These are phyloP conservation scores for Hipparchia semele DNA, from an alignment of 2,888 invertebrate genomes.

Conservation along the genomic window DNA sequence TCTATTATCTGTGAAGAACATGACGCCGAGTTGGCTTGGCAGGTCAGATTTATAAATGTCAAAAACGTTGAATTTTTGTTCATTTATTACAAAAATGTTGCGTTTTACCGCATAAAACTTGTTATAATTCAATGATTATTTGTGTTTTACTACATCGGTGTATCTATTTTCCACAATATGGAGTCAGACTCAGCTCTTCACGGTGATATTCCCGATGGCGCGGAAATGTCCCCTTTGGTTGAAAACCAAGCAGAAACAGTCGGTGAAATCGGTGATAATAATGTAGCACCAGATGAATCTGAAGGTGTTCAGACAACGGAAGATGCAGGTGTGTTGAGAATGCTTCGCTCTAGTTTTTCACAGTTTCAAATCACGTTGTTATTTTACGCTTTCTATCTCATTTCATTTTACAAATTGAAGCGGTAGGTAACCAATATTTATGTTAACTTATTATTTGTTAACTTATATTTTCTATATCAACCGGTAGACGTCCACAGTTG, in stretches of 20 bases:
- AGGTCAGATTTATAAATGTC: conserved; percentile 52
- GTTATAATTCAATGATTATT: conserved; percentile 61
- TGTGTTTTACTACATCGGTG: conserved; percentile 43
- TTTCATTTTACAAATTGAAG: conserved; percentile 6
- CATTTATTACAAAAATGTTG: conserved; percentile 55
- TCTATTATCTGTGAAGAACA: too few species aligned
- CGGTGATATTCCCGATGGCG: conserved; percentile 74
- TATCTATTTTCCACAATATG: conserved; percentile 54
- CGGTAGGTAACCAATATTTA: too few species aligned
- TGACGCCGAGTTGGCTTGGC: conserved; percentile 45
- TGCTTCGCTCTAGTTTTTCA: neutral
- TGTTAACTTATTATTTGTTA: too few species aligned
- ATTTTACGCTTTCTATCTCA: neutral
- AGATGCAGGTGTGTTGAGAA: conserved; percentile 56
- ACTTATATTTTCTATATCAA: too few species aligned
- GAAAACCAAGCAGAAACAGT: conserved; percentile 66
- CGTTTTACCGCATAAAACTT: conserved; percentile 45
- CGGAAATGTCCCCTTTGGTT: conserved; percentile 73
- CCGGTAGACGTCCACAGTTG: too few species aligned
- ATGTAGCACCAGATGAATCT: conserved; percentile 62
- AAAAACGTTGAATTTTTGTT: conserved; percentile 53
- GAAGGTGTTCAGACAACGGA: conserved; percentile 57
- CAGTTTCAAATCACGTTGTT: neutral
- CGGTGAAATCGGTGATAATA: conserved; percentile 66
- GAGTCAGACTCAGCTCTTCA: conserved; percentile 72